Percentiles rank a stretch among this genome's conserved stretches.
These are phyloP conservation scores for Bedellia somnulentella DNA, from an alignment of 2,888 invertebrate genomes.

Conservation along the genomic window DNA sequence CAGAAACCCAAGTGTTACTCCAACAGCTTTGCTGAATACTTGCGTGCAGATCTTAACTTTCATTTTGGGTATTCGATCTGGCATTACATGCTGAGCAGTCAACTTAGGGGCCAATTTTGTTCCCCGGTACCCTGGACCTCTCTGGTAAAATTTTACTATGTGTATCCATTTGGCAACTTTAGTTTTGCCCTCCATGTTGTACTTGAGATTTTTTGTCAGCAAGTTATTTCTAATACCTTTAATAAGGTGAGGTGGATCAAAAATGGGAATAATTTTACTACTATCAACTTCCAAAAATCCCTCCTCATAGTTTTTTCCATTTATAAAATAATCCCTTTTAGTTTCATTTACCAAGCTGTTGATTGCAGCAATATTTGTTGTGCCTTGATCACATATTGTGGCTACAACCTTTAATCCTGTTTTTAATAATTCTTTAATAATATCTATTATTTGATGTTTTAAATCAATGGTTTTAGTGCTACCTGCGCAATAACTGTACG, in stretches of 20 bases:
- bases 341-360: conserved; percentile 7
- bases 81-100: conserved; percentile 6
- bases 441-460: conserved; percentile 3
- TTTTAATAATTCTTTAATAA: conserved; percentile 7
- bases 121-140: conserved; percentile 8
- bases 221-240: too few species aligned
- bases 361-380: conserved; percentile 9
- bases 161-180: too few species aligned
- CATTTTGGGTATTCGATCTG: conserved; percentile 8
- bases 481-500: conserved; percentile 8
- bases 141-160: conserved; percentile 4
- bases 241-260: conserved; percentile 10
- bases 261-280: conserved; percentile 8
- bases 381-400: conserved; percentile 11
- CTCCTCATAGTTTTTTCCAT: background rate
- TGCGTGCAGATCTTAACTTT: too few species aligned
- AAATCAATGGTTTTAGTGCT: conserved; percentile 7
- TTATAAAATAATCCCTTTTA: conserved; percentile 7
- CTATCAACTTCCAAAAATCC: conserved; percentile 6
- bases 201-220: conserved; percentile 7
- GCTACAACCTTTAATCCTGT: conserved; percentile 9
- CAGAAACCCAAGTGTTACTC: too few species aligned
- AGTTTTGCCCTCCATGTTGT: conserved; percentile 2
- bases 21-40: too few species aligned
- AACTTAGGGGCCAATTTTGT: conserved; percentile 8